Percentiles rank a stretch among this genome's conserved stretches.
Evolutionary conservation across 1,140 invertebrate species (phyloP).

Genomic region (Diachasmimorpha longicaudata): DNA sequence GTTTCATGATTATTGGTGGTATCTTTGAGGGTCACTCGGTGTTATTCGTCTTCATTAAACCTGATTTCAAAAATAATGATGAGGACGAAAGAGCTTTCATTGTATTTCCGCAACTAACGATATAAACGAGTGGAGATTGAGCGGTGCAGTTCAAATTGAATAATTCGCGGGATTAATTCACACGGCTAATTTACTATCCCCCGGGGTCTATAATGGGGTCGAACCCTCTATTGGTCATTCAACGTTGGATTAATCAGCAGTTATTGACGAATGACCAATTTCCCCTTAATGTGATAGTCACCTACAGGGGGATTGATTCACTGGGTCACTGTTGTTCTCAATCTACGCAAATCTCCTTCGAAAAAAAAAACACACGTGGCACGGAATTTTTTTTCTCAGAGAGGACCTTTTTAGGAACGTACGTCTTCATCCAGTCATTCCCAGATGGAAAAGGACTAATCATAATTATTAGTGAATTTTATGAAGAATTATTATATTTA

Average conservation of each 20-base stretch:
- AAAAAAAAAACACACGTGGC: too few species aligned
- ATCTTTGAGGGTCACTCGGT: background rate
- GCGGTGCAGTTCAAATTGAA: constrained; percentile 33
- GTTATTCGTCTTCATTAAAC: background rate
- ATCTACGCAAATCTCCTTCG: background rate
- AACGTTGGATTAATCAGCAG: constrained; percentile 46
- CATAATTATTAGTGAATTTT: too few species aligned
- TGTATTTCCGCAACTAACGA: background rate
- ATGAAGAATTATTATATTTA: too few species aligned
- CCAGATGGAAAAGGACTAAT: too few species aligned
- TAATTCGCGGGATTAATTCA: constrained; percentile 22
- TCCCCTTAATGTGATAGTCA: constrained; percentile 40
- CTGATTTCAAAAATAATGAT: background rate
- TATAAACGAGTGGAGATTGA: background rate
- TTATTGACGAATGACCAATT: constrained; percentile 41
- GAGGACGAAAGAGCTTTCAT: background rate
- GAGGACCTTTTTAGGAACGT: background rate
- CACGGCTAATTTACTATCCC: constrained; percentile 7
- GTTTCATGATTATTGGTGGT: background rate
- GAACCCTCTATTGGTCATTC: constrained; percentile 3
- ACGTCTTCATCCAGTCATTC: too few species aligned
- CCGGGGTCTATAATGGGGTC: background rate
- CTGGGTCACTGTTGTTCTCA: background rate
- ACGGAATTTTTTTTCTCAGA: too few species aligned
- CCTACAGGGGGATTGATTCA: background rate